phyloP scores from a whole-genome alignment of 2,113 vertebrate species.

The Mastomys coucha region DNA sequence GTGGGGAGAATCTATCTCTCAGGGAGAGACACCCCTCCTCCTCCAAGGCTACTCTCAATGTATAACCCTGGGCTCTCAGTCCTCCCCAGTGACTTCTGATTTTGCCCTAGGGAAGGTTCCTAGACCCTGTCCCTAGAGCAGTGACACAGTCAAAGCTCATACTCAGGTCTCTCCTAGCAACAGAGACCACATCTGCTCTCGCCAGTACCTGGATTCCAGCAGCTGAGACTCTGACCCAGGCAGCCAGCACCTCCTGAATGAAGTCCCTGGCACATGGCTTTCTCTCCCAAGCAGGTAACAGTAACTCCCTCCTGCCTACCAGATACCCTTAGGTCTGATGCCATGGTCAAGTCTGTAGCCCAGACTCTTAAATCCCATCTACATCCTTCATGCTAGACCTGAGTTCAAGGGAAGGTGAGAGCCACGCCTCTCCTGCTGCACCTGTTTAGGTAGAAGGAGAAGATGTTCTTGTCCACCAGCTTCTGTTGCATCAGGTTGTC shows the following conservation, averaged over 20 bases:
- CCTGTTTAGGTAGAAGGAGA: slow-evolving; percentile 99
- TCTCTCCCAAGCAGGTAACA: not conserved
- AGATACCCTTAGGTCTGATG: not conserved
- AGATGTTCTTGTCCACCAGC: slow-evolving; percentile 92
- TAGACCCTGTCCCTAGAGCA: not conserved
- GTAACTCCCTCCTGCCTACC: not conserved
- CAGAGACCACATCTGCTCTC: not conserved
- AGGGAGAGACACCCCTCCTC: not conserved
- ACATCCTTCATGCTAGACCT: not conserved
- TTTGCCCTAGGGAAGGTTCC: not conserved
- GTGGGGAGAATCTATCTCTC: not conserved
- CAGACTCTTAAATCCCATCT: accelerated
- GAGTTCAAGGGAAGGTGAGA: not conserved
- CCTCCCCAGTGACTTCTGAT: accelerated
- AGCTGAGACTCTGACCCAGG: not conserved
- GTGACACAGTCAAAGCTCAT: not conserved
- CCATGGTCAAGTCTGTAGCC: not conserved
- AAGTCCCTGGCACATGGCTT: accelerated
- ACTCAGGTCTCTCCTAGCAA: not conserved
- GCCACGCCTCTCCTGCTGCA: slow-evolving; percentile 69
- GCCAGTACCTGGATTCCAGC: not conserved
- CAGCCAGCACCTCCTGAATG: accelerated
- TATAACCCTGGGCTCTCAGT: accelerated
- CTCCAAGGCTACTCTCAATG: not conserved
- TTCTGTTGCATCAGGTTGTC: slow-evolving; percentile 95